Conservation (phyloP, 2,797 vertebrate species). For the Anabacerthia variegaticeps region DNA sequence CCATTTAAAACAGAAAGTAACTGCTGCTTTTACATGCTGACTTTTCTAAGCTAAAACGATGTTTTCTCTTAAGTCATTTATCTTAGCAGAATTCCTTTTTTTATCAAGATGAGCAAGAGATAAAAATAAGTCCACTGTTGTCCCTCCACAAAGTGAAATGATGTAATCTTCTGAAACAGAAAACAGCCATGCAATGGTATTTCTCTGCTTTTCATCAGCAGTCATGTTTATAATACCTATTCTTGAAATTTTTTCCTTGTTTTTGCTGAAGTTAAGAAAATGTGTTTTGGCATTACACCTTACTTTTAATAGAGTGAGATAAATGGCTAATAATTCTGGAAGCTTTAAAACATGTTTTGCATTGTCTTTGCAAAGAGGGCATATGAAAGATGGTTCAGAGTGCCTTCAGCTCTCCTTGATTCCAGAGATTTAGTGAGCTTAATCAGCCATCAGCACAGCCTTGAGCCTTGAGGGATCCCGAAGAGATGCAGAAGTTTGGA, state of each 20-base stretch:
- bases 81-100: background rate
- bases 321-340: background rate
- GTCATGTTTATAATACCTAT: background rate
- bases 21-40: background rate
- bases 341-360: background rate
- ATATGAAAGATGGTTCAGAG: background rate
- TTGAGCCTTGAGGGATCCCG: background rate
- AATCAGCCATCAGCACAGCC: background rate
- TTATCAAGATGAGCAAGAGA: background rate
- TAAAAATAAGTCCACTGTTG: background rate
- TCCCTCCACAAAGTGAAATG: background rate
- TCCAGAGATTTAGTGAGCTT: background rate
- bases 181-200: background rate
- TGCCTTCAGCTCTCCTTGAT: background rate
- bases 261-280: background rate
- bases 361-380: background rate
- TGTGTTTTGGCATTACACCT: rapidly evolving
- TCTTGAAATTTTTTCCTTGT: background rate
- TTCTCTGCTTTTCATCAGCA: conserved; percentile 23
- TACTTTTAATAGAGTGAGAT: background rate
- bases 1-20: background rate
- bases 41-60: background rate
- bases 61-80: background rate
- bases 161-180: conserved; percentile 25
- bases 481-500: background rate